phyloP scores from a whole-genome alignment of 2,888 invertebrate species.

The Tineola bisselliella region DNA sequence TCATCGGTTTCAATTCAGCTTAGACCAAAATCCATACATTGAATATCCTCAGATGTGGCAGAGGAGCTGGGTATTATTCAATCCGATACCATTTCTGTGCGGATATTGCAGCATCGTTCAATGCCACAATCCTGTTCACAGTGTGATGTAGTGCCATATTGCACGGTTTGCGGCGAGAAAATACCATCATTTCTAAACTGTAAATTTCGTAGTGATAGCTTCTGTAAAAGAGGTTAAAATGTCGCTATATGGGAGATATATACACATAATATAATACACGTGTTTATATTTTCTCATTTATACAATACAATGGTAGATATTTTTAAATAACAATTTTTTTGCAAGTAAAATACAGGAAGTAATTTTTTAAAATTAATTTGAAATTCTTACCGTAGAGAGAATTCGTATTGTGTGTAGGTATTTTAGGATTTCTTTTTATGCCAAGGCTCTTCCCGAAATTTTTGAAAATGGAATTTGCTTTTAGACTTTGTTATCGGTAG shows the following conservation, averaged over 20 bases:
- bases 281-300: no score
- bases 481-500: neutral
- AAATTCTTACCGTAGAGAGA: neutral
- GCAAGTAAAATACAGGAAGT: no score
- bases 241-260: neutral
- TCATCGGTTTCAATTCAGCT: neutral
- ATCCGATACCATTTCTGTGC: constrained; percentile 37
- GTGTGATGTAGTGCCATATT: constrained; percentile 12
- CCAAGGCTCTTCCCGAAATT: neutral
- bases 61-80: constrained; percentile 17
- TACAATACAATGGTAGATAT: no score
- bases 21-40: neutral
- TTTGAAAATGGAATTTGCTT: neutral
- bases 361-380: no score
- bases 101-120: constrained; percentile 60
- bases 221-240: neutral
- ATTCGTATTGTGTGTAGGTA: neutral
- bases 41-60: neutral
- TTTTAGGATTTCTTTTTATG: neutral
- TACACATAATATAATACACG: no score
- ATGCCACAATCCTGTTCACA: constrained; percentile 20
- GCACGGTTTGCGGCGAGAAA: neutral
- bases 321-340: no score
- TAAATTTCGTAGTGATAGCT: neutral
- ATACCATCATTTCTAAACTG: constrained; percentile 9